Percentiles rank a stretch among this genome's conserved stretches.
Evolutionary conservation across 1,140 invertebrate species (phyloP).

Genomic region (Drosophila orosa): DNA sequence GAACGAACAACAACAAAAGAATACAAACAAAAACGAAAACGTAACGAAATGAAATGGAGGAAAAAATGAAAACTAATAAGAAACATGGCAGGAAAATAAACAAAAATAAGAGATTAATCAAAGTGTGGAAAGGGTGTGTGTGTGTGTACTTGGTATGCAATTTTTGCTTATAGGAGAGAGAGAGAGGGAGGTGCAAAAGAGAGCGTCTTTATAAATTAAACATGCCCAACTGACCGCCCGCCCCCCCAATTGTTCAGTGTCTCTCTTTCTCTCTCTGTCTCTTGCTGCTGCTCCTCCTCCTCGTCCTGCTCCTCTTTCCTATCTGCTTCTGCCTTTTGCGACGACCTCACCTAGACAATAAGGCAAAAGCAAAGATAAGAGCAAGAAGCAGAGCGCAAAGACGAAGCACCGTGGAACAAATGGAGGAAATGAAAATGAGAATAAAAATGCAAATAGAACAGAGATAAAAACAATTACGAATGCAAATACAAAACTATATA

Average conservation of each 20-base stretch:
- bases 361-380: slow-evolving; percentile 27
- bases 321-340: slow-evolving; percentile 3
- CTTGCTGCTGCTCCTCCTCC: neutral
- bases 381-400: slow-evolving; percentile 3
- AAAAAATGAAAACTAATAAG: slow-evolving; percentile 23
- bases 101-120: slow-evolving; percentile 18
- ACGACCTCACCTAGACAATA: slow-evolving; percentile 45
- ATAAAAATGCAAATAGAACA: slow-evolving; percentile 15
- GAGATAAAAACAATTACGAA: slow-evolving; percentile 12
- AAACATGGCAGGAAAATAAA: slow-evolving; percentile 21
- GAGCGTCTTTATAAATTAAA: slow-evolving; percentile 36
- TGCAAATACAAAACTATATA: neutral
- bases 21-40: slow-evolving; percentile 15
- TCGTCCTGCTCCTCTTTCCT: too few species aligned
- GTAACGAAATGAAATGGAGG: neutral
- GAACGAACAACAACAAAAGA: slow-evolving; percentile 9
- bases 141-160: slow-evolving; percentile 44
- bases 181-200: neutral
- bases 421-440: slow-evolving; percentile 13
- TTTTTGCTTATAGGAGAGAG: slow-evolving; percentile 58
- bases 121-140: slow-evolving; percentile 14
- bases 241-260: neutral
- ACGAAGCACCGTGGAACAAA: slow-evolving; percentile 11
- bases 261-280: neutral
- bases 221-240: slow-evolving; percentile 21